Base-by-base conservation (phyloP, 35 echinoderm and acorn worm genomes). In the Amphiura filiformis region DNA sequence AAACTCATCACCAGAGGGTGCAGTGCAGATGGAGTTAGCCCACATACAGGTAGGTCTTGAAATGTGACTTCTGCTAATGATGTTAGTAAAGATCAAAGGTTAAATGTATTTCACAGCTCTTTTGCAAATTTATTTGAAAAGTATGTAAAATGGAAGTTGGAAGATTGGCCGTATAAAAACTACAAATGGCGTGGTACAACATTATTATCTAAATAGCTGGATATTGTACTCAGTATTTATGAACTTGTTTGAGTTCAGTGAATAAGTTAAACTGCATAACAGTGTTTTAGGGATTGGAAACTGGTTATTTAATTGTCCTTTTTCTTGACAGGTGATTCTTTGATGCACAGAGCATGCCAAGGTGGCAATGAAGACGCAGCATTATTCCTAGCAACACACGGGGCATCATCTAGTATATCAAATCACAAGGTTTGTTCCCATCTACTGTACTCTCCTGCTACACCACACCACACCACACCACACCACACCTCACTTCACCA, bases 1-100 rank as follows among this genome's bases (percentile, higher is more conserved):
- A 98, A 94, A 57, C 90, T 98, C 23, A 94, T 98, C 18, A 77
- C 36, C 17, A 98, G 93, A 64, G 96, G 96, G 1, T 88, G 89
- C 36, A 98, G 86, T 49, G 88, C 92, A 75, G 96, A 98, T 87
- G 90, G 89, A 18, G 84, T 92, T 38, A 94, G 94, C 64, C 90
- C 93, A 38, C 94, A 90, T 37, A 98, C 96, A 90, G 96, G 96
- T 98, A 56, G 32, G 78, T 83, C 9, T n/a, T 39, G n/a, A n/a
- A n/a, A n/a, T n/a, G n/a, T 15, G 9, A 78, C 7, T 13, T 32
- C 39, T 44, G 31, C 13, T 36, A 17, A 36, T 14, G 11, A 44
- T 82, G 80, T 22, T 23, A 44, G 9, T 82, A 15, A 15, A 15
- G 56, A 15, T 61, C n/a, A 61, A 61, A 61, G 13, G 56, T n/a